Evolutionary conservation across 1,140 invertebrate species (phyloP), one percentile per base, ranked within the genome.

Genomic region (Alviniconcha marisindica): DNA sequence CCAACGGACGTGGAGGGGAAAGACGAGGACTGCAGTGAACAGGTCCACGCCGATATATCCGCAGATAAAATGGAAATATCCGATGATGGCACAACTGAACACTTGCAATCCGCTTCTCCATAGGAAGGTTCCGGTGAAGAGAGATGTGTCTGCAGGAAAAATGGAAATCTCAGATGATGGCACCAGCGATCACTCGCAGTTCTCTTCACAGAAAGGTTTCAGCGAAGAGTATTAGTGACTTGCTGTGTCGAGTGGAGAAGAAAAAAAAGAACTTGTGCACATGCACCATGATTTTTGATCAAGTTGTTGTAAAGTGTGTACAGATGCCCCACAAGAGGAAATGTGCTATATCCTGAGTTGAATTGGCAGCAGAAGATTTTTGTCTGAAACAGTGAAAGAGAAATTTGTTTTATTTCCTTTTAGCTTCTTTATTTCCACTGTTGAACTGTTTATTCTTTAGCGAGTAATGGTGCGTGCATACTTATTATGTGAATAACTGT

Each of bases 401-500:
- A 71, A 71, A 71, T 71, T 77, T 77, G 31, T 51, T 77, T 77
- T 77, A 54, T 33, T 73, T 54, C n/a, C n/a, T 69, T 28, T 69
- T 77, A n/a, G 42, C 31, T 56, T 54, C 31, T 7, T 71, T 71
- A 24, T 40, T 18, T 10, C 44, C 44, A 5, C n/a, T n/a, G n/a
- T n/a, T n/a, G n/a, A n/a, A n/a, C n/a, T n/a, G n/a, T 12, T 66
- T 66, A 18, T 33, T 15, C 12, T 66, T 66, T 66, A 10, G 31
- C 14, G 63, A 33, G 2, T 71, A 4, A 66, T 28, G 5, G 14
- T 71, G 5, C 40, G 36, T 71, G 36, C 15, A 71, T 71, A 71
- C 36, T 71, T 71, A 14, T 66, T 66, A 1, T 66, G 28, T 66
- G 63, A 33, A 66, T 66, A 33, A 66, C 33, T 66, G 28, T 48